Evolutionary conservation across 1,140 invertebrate species (phyloP).

Genomic region (Teleopsis dalmanni): DNA sequence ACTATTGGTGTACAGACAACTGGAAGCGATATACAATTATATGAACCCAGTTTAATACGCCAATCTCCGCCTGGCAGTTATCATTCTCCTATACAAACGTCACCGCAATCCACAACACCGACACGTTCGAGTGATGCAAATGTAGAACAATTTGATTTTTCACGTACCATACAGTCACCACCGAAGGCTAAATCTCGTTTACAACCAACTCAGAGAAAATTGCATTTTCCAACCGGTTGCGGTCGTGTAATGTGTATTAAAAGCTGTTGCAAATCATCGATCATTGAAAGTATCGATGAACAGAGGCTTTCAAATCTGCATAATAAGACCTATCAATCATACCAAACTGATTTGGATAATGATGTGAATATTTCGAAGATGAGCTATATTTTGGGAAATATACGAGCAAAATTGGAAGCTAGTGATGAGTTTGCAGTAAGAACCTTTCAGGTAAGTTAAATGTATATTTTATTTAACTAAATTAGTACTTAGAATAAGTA

Average conservation of each 20-base stretch:
- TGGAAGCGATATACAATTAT: slow-evolving; percentile 15
- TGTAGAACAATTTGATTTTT: slow-evolving; percentile 29
- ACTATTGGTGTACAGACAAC: slow-evolving; percentile 36
- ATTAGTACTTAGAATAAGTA: too few relatives aligned
- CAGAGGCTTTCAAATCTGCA: background rate
- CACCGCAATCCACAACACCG: slow-evolving; percentile 18
- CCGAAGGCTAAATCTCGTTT: slow-evolving; percentile 25
- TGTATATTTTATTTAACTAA: background rate
- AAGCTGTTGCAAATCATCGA: background rate
- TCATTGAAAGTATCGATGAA: background rate
- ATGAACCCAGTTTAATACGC: slow-evolving; percentile 8
- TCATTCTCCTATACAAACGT: slow-evolving; percentile 32
- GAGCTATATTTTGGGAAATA: slow-evolving; percentile 34
- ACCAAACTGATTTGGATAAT: slow-evolving; percentile 32
- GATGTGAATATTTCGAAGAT: slow-evolving; percentile 37
- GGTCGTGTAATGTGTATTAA: background rate
- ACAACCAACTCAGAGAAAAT: slow-evolving; percentile 25
- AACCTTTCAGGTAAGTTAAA: slow-evolving; percentile 32
- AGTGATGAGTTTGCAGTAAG: slow-evolving; percentile 26
- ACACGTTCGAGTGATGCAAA: slow-evolving; percentile 13
- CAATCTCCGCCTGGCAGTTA: slow-evolving; percentile 39
- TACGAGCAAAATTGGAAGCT: slow-evolving; percentile 34
- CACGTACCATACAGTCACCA: slow-evolving; percentile 29
- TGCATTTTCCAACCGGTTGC: slow-evolving; percentile 22
- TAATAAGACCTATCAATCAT: slow-evolving; percentile 31